phyloP scores from a whole-genome alignment of 1,140 invertebrate genomes.

The Diploscapter pachys region DNA sequence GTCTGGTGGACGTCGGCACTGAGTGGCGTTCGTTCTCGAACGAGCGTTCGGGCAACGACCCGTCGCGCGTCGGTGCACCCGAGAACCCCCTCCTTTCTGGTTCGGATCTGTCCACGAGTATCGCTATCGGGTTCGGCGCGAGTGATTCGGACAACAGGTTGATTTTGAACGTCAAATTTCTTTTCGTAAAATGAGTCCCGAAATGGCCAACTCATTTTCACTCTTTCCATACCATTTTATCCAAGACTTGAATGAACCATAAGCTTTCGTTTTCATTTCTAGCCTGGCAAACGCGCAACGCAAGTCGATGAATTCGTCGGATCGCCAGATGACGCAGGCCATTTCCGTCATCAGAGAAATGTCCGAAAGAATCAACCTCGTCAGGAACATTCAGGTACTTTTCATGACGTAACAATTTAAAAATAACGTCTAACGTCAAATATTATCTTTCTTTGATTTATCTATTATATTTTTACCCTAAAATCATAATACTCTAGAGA shows the following conservation, averaged over 20 bases:
- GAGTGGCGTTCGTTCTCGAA: conserved; percentile 99
- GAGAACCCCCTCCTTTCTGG: conserved; percentile 89
- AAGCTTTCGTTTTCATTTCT: background rate
- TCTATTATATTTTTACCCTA: too few species aligned
- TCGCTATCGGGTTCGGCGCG: conserved; percentile 82
- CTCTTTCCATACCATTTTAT: too few species aligned
- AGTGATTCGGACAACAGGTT: conserved; percentile 61
- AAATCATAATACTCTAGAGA: background rate
- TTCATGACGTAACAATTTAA: too few species aligned
- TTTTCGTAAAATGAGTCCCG: conserved; percentile 48
- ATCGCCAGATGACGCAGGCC: conserved; percentile 87
- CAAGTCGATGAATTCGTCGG: conserved; percentile 61
- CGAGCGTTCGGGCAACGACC: conserved; percentile 92
- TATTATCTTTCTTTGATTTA: too few species aligned
- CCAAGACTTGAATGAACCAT: background rate
- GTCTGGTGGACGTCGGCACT: conserved; percentile 99
- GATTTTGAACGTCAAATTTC: background rate
- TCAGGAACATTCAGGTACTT: conserved; percentile 64
- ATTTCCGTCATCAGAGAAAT: conserved; percentile 94
- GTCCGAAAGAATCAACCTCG: conserved; percentile 94
- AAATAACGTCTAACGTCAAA: too few species aligned
- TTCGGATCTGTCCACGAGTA: conserved; percentile 93
- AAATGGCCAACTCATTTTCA: too few species aligned
- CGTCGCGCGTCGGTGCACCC: conserved; percentile 88
- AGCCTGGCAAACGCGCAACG: conserved; percentile 56